Base-by-base conservation (phyloP, 2,113 vertebrate species). In the Gobiocypris rarus region DNA sequence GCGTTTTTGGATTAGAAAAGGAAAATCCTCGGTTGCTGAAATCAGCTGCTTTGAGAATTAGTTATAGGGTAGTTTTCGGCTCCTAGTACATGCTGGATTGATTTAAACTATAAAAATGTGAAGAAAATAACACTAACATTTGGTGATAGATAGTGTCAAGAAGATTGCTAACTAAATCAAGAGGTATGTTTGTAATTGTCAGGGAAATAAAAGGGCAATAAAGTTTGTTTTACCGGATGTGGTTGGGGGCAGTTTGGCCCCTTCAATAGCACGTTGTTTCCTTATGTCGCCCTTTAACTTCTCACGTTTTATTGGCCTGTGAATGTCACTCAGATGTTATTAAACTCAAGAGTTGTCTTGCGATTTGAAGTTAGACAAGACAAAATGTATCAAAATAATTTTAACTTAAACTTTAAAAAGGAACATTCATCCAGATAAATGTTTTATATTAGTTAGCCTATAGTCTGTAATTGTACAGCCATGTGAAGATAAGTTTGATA, bases 201-300 rank as follows among this genome's bases (percentile, higher is more conserved):
- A 73, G 63, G 76, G 80, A 75, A 41, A 90, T 86, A 63, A 14
- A 87, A 86, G 75, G 56, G 84, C 58, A 85, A 83, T 94, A 91
- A 92, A 92, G 86, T 83, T 79, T 48, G 80, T 88, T 87, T 89
- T 3, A 9, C 80, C 67, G 45, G 87, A 89, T 73, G 28, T 77
- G 86, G 85, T 9, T 7, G 41, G 74, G 75, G 65, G 77, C 82
- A 79, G 86, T 88, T 86, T 84, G 85, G 79, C 75, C 85, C 78
- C 26, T 82, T 86, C 83, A 22, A 78, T 61, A 77, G 26, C 65
- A 50, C 24, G 22, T 61, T 45, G 26, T 58, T 83, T 84, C 15
- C 52, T 76, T 48, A 4, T 70, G 41, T 11, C 31, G 31, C 19
- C 85, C 81, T 90, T 87, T 84, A 86, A 59, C 31, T 14, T 58